phyloP scores from a whole-genome alignment of 1,140 invertebrate genomes.

The Caenorhabditis brenneri region DNA sequence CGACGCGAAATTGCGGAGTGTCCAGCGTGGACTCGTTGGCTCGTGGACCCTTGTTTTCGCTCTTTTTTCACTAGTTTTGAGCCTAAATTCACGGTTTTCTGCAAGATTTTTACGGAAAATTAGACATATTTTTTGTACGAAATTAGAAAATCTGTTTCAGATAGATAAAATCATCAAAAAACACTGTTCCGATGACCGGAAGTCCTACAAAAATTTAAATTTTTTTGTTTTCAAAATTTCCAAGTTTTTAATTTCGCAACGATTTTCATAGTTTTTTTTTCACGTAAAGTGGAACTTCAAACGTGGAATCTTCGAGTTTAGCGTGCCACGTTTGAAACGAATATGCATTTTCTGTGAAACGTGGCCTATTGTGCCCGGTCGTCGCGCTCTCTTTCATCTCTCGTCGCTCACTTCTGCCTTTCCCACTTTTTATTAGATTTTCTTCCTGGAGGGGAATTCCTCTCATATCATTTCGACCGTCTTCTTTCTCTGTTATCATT shows the following conservation, averaged over 20 bases:
- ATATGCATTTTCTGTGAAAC: neutral
- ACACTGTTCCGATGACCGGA: no score
- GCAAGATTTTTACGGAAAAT: neutral
- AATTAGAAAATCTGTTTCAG: neutral
- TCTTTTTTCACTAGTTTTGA: neutral
- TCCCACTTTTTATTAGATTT: neutral
- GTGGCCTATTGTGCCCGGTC: neutral
- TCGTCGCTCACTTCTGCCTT: neutral
- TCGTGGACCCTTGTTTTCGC: neutral
- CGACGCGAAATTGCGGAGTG: neutral
- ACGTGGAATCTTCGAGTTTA: no score
- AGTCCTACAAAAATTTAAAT: no score
- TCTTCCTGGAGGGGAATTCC: neutral
- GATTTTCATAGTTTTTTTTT: no score
- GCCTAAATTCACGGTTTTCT: neutral
- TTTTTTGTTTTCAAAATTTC: neutral
- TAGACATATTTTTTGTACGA: neutral
- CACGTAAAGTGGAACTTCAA: no score
- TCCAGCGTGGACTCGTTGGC: slow-evolving; percentile 33
- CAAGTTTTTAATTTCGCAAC: no score
- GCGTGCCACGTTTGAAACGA: neutral
- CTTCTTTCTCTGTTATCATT: neutral
- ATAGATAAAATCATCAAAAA: no score
- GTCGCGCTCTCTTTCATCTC: neutral
- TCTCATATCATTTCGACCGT: neutral